Base-by-base conservation (phyloP, 2,113 vertebrate species). In the Noctilio leporinus region DNA sequence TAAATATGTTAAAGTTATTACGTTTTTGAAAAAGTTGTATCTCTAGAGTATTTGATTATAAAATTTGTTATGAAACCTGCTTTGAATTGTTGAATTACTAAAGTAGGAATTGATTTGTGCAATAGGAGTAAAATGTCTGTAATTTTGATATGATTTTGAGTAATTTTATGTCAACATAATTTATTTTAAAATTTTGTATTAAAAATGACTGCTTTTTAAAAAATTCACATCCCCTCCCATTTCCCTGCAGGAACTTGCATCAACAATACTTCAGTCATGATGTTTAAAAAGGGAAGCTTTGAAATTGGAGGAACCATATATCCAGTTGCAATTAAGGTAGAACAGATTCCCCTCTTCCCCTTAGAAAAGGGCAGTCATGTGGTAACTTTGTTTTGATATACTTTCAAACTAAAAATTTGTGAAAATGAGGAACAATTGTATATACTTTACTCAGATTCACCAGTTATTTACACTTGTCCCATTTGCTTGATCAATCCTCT, bases 241-340 rank as follows among this genome's bases (percentile, higher is more conserved):
- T 30, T 11, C 24, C 55, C 86, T 49, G 55, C 96, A 99, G 99
- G 99, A 92, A 99, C 99, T 81, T 99, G 99, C 93, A 98, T 99
- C 97, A 99, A 99, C 96, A 99, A 99, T 96, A 99, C 99, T 4
- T 99, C 99, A 0, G 99, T 99, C 92, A 99, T 99, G 99, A 99
- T 99, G 99, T 99, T 99, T 95, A 99, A 99, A 98, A 99, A 99
- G 86, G 99, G 99, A 94, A 99, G 99, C 97, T 99, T 99, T 98
- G 99, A 99, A 97, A 99, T 99, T 10, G 99, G 99, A 98, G 99
- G 99, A 11, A 99, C 98, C 0, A 99, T 99, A 76, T 98, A 99
- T 93, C 99, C 99, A 7, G 99, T 99, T 69, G 98, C 99, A 53
- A 99, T 99, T 96, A 99, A 99, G 99, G 99, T 99, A 99, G 98